Percentiles rank a stretch among this genome's conserved stretches.
Evolutionary conservation across 2,888 invertebrate genomes (phyloP).

Genomic region (Rhimphoctona megacephalus): DNA sequence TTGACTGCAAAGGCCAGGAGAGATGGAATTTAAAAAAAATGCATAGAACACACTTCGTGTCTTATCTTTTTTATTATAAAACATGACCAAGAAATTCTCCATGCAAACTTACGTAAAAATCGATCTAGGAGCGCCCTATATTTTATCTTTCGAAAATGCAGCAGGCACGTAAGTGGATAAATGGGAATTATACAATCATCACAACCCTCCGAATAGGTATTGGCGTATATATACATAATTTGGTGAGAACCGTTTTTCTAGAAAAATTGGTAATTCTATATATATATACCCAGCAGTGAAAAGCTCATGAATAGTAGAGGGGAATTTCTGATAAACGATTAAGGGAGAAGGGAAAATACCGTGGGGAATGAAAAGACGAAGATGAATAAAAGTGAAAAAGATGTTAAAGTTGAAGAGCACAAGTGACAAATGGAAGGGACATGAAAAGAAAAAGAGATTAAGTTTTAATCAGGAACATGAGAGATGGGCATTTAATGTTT

Average conservation of each 20-base stretch:
- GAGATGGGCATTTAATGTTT: background rate
- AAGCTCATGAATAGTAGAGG: constrained; percentile 16
- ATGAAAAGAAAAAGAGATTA: constrained; percentile 16
- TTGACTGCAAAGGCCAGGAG: background rate
- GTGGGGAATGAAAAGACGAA: background rate
- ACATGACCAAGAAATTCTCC: background rate
- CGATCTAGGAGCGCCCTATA: background rate
- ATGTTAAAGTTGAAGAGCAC: constrained; percentile 6
- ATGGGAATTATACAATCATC: constrained; percentile 2
- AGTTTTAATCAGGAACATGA: background rate
- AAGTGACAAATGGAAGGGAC: background rate
- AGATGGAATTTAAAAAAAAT: background rate
- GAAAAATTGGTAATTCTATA: constrained; percentile 14
- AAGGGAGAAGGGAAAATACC: background rate
- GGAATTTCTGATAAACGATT: constrained; percentile 9
- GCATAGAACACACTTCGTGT: no score
- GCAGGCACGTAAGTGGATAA: background rate
- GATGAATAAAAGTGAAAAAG: constrained; percentile 27
- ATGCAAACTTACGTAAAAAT: background rate
- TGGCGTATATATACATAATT: constrained; percentile 14
- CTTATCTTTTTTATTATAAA: no score
- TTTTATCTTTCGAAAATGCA: background rate
- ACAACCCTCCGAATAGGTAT: background rate
- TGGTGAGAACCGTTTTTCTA: background rate
- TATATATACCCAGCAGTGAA: background rate